A percentile compares a stretch with the other conserved stretches of the same genome.
Conservation (phyloP, 53 echinoderm and acorn worm species). For the Zoroaster sp. region DNA sequence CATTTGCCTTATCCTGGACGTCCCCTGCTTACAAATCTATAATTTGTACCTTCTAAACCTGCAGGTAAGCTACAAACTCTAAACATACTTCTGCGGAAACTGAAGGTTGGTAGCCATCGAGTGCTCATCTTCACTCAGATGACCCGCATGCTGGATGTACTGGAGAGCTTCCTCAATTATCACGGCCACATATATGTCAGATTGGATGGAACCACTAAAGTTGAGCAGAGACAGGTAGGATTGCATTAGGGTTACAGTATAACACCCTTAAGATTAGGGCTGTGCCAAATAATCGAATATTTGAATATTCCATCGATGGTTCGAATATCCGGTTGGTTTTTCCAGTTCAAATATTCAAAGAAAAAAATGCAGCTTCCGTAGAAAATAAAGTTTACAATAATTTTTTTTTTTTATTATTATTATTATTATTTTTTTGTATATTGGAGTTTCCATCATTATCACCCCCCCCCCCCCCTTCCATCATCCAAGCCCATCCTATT, state of each 20-base stretch:
- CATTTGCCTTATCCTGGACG: too few relatives aligned
- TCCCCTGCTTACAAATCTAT: too few relatives aligned
- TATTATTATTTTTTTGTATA: too few relatives aligned
- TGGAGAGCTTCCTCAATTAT: slow-evolving; percentile 96
- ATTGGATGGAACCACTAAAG: slow-evolving; percentile 94
- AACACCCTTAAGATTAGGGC: neutral
- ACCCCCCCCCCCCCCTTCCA: too few relatives aligned
- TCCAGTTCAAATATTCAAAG: too few relatives aligned
- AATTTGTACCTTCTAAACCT: neutral
- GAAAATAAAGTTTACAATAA: too few relatives aligned
- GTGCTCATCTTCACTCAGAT: slow-evolving; percentile 99
- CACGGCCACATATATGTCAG: slow-evolving; percentile 99
- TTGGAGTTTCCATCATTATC: too few relatives aligned
- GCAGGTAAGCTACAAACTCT: slow-evolving; percentile 92
- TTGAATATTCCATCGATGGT: too few relatives aligned
- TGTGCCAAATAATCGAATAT: neutral
- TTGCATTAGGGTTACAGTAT: neutral
- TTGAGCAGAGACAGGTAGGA: slow-evolving; percentile 94
- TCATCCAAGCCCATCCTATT: too few relatives aligned
- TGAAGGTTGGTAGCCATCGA: slow-evolving; percentile 75
- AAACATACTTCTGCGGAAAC: slow-evolving; percentile 72
- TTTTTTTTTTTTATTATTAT: too few relatives aligned
- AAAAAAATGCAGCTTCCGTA: too few relatives aligned
- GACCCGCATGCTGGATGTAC: slow-evolving; percentile 95
- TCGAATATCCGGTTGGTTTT: too few relatives aligned